Conservation (phyloP, 2,888 invertebrate genomes). For the Ptychoptera albimana region DNA sequence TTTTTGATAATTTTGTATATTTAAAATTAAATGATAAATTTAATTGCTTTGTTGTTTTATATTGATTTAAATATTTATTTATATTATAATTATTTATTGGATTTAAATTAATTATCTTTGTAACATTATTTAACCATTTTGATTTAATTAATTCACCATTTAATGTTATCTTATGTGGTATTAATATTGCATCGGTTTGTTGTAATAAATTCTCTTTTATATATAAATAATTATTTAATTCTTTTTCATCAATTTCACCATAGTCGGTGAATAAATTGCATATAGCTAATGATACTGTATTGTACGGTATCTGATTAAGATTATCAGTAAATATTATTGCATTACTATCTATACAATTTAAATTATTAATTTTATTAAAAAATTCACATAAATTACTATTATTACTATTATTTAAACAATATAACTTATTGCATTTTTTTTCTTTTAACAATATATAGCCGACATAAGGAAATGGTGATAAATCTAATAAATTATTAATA, state of each 20-base stretch:
- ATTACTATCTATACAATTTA: slow-evolving; percentile 28
- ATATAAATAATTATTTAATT: slow-evolving; percentile 21
- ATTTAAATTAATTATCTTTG: slow-evolving; percentile 38
- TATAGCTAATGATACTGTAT: slow-evolving; percentile 7
- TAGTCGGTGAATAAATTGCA: slow-evolving; percentile 37
- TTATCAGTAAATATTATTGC: slow-evolving; percentile 29
- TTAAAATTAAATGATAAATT: no score
- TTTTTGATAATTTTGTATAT: no score
- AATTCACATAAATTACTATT: background rate
- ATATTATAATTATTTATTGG: slow-evolving; percentile 34
- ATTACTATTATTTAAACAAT: slow-evolving; percentile 20
- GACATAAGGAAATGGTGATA: slow-evolving; percentile 44
- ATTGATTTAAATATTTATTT: slow-evolving; percentile 39
- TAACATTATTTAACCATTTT: slow-evolving; percentile 39
- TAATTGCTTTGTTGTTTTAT: slow-evolving; percentile 40
- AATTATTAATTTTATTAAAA: slow-evolving; percentile 10
- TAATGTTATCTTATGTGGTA: slow-evolving; percentile 37
- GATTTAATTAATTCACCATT: slow-evolving; percentile 43
- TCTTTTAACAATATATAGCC: slow-evolving; percentile 38
- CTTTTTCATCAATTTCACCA: slow-evolving; percentile 37
- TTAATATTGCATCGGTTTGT: slow-evolving; percentile 29
- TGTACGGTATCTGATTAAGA: slow-evolving; percentile 5
- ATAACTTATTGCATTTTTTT: slow-evolving; percentile 32
- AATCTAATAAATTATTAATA: slow-evolving; percentile 29
- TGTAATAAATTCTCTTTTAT: slow-evolving; percentile 27